Evolutionary conservation across 35 echinoderm and acorn worm species (phyloP).

Genomic region (Ptychodera flava): DNA sequence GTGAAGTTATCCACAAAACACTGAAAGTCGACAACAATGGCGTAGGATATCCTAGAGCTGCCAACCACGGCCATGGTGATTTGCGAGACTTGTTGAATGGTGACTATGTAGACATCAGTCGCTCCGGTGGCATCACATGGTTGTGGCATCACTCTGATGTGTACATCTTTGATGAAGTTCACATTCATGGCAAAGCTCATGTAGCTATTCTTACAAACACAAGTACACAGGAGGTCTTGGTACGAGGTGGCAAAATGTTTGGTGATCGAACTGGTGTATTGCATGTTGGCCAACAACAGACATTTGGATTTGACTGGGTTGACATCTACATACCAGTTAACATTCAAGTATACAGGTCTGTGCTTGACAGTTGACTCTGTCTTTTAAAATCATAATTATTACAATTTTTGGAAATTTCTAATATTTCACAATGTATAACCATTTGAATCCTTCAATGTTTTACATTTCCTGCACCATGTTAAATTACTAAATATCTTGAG

Average conservation of each 20-base stretch:
- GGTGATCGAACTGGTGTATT: constrained; percentile 75
- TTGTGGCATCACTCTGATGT: constrained; percentile 55
- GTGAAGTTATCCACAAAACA: constrained; percentile 46
- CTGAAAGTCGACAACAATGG: constrained; percentile 73
- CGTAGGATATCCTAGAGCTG: constrained; percentile 32
- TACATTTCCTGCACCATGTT: too few species aligned
- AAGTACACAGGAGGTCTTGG: constrained; percentile 11
- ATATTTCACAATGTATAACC: background rate
- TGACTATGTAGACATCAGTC: constrained; percentile 58
- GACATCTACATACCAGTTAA: constrained; percentile 84
- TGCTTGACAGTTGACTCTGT: too few species aligned
- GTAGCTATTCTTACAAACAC: constrained; percentile 72
- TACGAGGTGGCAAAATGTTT: constrained; percentile 49
- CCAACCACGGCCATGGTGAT: constrained; percentile 7
- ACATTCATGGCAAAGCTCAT: constrained; percentile 69
- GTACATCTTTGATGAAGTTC: constrained; percentile 83
- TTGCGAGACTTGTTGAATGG: constrained; percentile 57
- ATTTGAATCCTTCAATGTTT: background rate
- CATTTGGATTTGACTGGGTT: constrained; percentile 55
- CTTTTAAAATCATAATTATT: too few species aligned
- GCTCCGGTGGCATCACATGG: constrained; percentile 77
- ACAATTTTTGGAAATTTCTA: background rate
- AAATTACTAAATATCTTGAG: too few species aligned
- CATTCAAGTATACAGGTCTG: constrained; percentile 66
- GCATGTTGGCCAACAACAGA: constrained; percentile 69